Evolutionary conservation across 2,797 vertebrate species (phyloP).

Genomic region (Oreonectes daqikongensis): DNA sequence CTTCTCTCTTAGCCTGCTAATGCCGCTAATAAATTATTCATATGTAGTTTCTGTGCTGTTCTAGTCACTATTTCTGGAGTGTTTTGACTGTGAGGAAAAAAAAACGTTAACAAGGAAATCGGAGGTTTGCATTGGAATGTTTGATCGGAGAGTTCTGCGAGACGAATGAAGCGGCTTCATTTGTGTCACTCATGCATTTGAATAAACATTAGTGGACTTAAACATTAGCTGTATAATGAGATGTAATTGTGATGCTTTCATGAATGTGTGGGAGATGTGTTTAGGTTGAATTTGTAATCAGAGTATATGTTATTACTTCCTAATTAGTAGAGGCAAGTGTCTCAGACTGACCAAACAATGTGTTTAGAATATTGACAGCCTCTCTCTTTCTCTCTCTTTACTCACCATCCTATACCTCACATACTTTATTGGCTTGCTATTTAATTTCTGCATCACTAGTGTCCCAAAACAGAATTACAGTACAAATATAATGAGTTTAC

Average conservation of each 20-base stretch:
- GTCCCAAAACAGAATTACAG: neutral
- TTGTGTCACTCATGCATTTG: conserved; percentile 26
- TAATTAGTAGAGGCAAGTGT: conserved; percentile 56
- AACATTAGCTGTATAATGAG: conserved; percentile 37
- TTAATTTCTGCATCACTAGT: neutral
- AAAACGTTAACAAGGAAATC: conserved; percentile 50
- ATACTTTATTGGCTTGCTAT: neutral
- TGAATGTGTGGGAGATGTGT: conserved; percentile 23
- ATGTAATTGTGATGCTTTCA: conserved; percentile 29
- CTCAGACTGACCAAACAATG: conserved; percentile 35
- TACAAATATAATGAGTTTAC: neutral
- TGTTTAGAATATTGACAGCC: conserved; percentile 36
- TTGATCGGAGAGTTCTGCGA: conserved; percentile 45
- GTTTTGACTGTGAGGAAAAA: conserved; percentile 16
- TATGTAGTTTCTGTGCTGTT: conserved; percentile 51
- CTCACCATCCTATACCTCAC: neutral
- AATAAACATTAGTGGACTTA: conserved; percentile 39
- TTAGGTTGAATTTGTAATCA: conserved; percentile 40
- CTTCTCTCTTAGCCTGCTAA: conserved; percentile 47
- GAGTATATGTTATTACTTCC: conserved; percentile 44
- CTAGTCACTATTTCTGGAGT: conserved; percentile 54
- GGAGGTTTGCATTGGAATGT: conserved; percentile 51
- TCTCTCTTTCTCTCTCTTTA: neutral
- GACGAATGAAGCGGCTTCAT: conserved; percentile 4
- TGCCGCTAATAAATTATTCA: conserved; percentile 60